phyloP scores from a whole-genome alignment of 2,113 vertebrate species.

The Dunckerocampus dactyliophorus region DNA sequence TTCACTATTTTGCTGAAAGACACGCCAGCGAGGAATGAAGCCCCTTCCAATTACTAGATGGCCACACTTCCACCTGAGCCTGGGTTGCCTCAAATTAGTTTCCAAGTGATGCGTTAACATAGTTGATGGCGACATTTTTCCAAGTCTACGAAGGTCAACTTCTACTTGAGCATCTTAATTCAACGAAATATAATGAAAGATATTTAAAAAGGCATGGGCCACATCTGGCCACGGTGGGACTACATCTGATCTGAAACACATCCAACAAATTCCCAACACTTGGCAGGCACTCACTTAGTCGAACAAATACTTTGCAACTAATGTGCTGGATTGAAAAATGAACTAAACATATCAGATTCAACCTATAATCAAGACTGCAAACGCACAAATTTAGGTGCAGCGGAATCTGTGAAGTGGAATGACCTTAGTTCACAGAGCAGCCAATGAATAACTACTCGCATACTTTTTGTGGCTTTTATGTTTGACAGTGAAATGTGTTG shows the following conservation, averaged over 20 bases:
- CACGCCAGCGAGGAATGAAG: neutral
- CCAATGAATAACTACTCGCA: too few species aligned
- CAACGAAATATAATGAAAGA: slow-evolving; percentile 1
- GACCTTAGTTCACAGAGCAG: too few species aligned
- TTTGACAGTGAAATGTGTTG: too few species aligned
- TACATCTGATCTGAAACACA: neutral
- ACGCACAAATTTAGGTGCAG: too few species aligned
- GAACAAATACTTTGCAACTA: too few species aligned
- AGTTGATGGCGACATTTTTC: neutral
- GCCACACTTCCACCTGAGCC: neutral
- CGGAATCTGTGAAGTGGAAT: too few species aligned
- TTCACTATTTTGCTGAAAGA: neutral
- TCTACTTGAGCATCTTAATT: neutral
- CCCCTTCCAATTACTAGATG: neutral
- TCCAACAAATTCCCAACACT: slow-evolving; percentile 13
- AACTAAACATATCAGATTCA: too few species aligned
- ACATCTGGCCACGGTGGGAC: neutral
- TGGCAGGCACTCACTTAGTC: neutral
- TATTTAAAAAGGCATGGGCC: slow-evolving; percentile 4
- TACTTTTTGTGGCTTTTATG: too few species aligned
- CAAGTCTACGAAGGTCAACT: neutral
- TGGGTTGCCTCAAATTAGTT: neutral
- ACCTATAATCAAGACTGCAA: too few species aligned
- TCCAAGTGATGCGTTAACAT: neutral
- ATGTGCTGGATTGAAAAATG: too few species aligned